These are phyloP conservation scores for Drosophila ironensis DNA, from an alignment of 1,140 invertebrate genomes.

Conservation along the genomic window DNA sequence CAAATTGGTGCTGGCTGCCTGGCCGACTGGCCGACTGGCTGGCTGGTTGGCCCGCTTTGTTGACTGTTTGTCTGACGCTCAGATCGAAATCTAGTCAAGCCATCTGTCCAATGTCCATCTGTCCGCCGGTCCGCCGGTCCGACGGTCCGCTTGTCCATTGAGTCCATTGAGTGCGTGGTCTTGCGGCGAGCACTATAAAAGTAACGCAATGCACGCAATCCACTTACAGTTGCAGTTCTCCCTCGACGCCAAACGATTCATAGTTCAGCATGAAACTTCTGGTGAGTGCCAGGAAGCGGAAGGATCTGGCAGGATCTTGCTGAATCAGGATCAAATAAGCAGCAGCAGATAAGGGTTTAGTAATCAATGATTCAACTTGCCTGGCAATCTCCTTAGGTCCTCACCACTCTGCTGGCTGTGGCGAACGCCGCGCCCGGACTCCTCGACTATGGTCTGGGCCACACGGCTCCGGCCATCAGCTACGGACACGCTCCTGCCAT, in stretches of 20 bases:
- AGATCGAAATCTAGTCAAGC: slow-evolving; percentile 66
- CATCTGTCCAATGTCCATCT: slow-evolving; percentile 44
- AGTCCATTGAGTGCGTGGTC: slow-evolving; percentile 33
- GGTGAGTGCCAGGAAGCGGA: slow-evolving; percentile 42
- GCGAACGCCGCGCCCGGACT: slow-evolving; percentile 57
- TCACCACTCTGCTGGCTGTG: slow-evolving; percentile 60
- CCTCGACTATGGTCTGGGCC: slow-evolving; percentile 46
- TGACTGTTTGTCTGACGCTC: slow-evolving; percentile 45
- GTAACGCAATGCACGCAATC: slow-evolving; percentile 64
- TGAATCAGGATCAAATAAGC: no score
- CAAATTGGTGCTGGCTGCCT: slow-evolving; percentile 78
- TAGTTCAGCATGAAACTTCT: slow-evolving; percentile 63
- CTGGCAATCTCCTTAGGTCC: slow-evolving; percentile 27
- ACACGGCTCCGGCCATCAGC: slow-evolving; percentile 38
- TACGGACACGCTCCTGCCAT: slow-evolving; percentile 44
- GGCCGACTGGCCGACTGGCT: no score
- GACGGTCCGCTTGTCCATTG: slow-evolving; percentile 10
- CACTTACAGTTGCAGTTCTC: slow-evolving; percentile 71
- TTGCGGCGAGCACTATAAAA: slow-evolving; percentile 40
- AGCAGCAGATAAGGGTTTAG: neutral
- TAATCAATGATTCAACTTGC: neutral
- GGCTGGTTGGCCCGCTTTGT: slow-evolving; percentile 73
- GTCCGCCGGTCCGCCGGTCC: slow-evolving; percentile 25
- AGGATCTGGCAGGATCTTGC: neutral
- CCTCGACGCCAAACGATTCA: slow-evolving; percentile 42